Evolutionary conservation across 64 coral and sea anemone genomes (phyloP), one percentile per base, ranked within the genome.

Genomic region (Platygyra sinensis): DNA sequence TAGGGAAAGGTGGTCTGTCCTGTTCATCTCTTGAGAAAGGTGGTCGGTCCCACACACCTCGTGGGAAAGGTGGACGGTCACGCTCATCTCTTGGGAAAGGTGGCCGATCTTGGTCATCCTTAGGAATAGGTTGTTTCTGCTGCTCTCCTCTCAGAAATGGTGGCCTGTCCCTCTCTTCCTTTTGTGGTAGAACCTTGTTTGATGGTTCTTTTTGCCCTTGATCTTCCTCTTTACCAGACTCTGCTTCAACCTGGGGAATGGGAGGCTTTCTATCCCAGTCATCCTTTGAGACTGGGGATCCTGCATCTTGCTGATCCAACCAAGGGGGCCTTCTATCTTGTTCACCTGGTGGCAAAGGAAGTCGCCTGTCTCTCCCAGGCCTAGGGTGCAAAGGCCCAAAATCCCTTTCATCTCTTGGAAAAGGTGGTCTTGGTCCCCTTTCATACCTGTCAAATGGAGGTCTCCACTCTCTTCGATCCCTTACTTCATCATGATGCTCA

Each of bases 391-490:
- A 22, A 85, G 63, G 81, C 2, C 24, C 63, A 85, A 69, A 71
- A 19, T 85, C 80, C 30, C 30, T 65, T 14, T 83, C 81, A 52
- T 19, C 62, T 50, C 81, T 85, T 51, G 81, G 81, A 39, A 27
- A 39, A 51, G 81, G 81, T 17, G 62, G 64, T n/a, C 81, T 71
- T 85, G 62, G 24, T 4, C 36, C 63, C 22, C 81, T 71, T 22
- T 85, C 62, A 72, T 72, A 22, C 20, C 57, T 30, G 10, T 77
- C 33, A n/a, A 30, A 59, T 29, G 72, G 86, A 55, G 77, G 30
- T 55, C 50, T 65, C 67, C 88, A 80, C 22, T 90, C 88, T 73
- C 27, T 73, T 77, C 64, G 81, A 64, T 89, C 62, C 61, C 16
- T 32, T 9, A 27, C 22, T 31, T 76, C 75, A 25, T 54, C 67